Evolutionary conservation across 2,888 invertebrate species (phyloP).

Genomic region (Rhamnusium bicolor): DNA sequence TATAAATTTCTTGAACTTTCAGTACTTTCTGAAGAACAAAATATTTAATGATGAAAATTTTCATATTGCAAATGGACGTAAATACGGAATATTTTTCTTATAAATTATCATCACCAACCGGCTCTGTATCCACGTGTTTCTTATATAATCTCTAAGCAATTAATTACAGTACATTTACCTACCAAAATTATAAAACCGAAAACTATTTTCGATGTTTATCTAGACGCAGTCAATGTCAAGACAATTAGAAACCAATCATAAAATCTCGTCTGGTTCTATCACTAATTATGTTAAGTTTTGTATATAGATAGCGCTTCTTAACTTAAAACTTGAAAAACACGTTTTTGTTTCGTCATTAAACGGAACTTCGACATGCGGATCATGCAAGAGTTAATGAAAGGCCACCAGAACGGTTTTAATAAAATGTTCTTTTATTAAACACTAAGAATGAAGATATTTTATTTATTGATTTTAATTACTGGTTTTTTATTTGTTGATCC

Average conservation of each 20-base stretch:
- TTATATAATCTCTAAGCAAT: background rate
- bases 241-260: background rate
- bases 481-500: too few species aligned
- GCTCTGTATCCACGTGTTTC: background rate
- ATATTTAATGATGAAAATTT: too few species aligned
- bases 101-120: background rate
- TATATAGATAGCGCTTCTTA: background rate
- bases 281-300: background rate
- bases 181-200: slow-evolving; percentile 2
- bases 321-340: background rate
- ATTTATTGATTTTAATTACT: too few species aligned
- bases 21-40: too few species aligned
- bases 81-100: too few species aligned
- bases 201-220: slow-evolving; percentile 8
- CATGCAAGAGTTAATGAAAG: background rate
- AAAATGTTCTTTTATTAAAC: background rate
- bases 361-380: background rate
- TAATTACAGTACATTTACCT: background rate
- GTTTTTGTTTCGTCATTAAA: background rate
- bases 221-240: slow-evolving; percentile 12
- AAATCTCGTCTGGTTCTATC: slow-evolving; percentile 1
- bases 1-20: too few species aligned
- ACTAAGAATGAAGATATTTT: background rate
- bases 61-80: too few species aligned
- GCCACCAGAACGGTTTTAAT: background rate